Evolutionary conservation across 2,888 invertebrate genomes (phyloP).

Genomic region (Eurytoma adleriae): DNA sequence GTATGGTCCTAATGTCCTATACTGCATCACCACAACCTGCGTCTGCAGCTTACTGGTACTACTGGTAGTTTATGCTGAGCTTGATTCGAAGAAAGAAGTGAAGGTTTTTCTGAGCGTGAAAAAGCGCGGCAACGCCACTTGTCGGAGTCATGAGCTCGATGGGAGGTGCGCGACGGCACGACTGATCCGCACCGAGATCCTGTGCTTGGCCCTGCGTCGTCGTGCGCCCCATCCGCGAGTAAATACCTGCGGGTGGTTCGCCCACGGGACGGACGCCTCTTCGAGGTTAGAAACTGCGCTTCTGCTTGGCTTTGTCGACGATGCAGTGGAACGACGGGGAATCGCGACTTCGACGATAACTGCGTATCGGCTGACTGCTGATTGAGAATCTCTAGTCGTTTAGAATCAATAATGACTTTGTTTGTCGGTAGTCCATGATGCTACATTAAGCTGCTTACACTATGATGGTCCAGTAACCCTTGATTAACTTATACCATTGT

Average conservation of each 20-base stretch:
- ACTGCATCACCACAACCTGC: not conserved
- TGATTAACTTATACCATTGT: no score
- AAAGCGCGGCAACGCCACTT: not conserved
- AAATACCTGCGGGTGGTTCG: not conserved
- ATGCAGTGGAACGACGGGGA: not conserved
- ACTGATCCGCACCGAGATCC: not conserved
- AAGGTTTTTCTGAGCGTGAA: not conserved
- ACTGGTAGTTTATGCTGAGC: not conserved
- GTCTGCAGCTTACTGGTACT: not conserved
- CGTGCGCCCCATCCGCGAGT: not conserved
- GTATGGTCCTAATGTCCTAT: no score
- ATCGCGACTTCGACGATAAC: conserved; percentile 32
- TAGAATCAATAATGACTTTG: not conserved
- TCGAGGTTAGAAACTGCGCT: conserved; percentile 53
- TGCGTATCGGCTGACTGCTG: not conserved
- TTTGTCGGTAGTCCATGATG: no score
- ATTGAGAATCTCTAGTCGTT: not conserved
- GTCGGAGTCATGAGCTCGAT: not conserved
- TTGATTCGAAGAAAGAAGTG: conserved; percentile 10
- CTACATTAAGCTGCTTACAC: not conserved
- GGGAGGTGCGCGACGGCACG: not conserved
- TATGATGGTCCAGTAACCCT: not conserved
- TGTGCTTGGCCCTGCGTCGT: not conserved
- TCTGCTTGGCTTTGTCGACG: conserved; percentile 37
- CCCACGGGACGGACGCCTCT: not conserved